Conservation (phyloP, 2,113 vertebrate species). For the Morone saxatilis region DNA sequence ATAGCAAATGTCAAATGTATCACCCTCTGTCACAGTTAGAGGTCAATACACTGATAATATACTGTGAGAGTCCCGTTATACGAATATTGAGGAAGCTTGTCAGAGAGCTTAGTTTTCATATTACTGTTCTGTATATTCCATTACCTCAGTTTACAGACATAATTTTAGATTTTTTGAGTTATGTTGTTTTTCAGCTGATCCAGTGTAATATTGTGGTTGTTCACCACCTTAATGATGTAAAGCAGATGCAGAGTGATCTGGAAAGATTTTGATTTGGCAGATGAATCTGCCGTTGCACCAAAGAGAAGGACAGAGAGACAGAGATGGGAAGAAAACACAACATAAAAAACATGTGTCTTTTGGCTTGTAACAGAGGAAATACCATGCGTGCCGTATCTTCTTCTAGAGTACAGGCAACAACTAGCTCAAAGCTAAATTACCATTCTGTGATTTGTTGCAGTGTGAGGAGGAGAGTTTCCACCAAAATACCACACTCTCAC, state of each 20-base stretch:
- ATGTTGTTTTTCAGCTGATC: background rate
- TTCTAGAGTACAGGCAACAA: background rate
- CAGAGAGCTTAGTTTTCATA: conserved; percentile 32
- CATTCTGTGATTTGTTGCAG: background rate
- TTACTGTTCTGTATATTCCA: background rate
- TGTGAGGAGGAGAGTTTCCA: conserved; percentile 30
- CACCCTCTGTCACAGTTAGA: background rate
- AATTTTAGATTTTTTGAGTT: background rate
- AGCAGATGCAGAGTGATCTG: background rate
- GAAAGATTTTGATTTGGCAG: background rate
- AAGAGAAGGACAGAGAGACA: background rate
- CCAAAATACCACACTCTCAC: conserved; percentile 23
- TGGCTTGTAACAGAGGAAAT: conserved; percentile 10
- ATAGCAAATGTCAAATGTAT: too few species aligned
- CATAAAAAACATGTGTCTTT: background rate
- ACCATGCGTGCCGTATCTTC: background rate
- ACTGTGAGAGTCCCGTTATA: conserved; percentile 8
- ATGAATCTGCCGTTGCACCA: background rate
- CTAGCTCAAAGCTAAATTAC: background rate
- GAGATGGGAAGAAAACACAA: background rate
- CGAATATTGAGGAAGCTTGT: conserved; percentile 33
- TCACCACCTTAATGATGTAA: background rate
- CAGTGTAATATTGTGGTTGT: background rate
- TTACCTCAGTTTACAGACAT: background rate
- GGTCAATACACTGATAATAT: background rate